Evolutionary conservation across 2,113 vertebrate genomes (phyloP), one percentile per base, ranked within the genome.

Genomic region (Macroglossus sobrinus): DNA sequence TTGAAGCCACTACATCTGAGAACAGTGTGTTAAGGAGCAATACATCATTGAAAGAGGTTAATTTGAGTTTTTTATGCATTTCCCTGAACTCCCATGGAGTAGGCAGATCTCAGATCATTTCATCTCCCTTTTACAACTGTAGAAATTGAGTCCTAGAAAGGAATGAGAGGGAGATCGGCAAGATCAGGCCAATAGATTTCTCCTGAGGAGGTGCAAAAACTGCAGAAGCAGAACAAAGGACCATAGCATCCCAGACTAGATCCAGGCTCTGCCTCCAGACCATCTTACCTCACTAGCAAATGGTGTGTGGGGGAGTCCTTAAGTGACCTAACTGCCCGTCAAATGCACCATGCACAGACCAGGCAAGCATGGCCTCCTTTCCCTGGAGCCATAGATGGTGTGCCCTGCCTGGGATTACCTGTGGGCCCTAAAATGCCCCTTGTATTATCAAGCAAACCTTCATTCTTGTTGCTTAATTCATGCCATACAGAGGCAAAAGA

Each of bases 31-130:
- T 84, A 88, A 87, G n/a, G 38, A 84, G 40, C 69, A 84, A 91
- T 55, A 43, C 30, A 18, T n/a, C n/a, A 82, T 7, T 71, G 38
- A 96, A 96, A 91, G 47, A 50, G n/a, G 69, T 72, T 87, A 78
- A 92, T 78, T 50, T 55, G 50, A 94, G 40, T 53, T 72, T 76
- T 78, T 92, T 38, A 90, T 84, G 89, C 74, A 84, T 87, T 80
- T 30, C 59, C 47, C 79, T 2, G 0, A 96, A 69, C 57, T 95
- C 19, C 75, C 57, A 3, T 79, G 71, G 22, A 75, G 63, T 19
- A 71, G 22, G 59, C 14, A 85, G 68, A 64, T 82, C 68, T 78
- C 61, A 64, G 53, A 53, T 35, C 28, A 87, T 89, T 94, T 35
- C 40, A 40, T 81, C n/a, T 84, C 28, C 64, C 18, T 43, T 94